Evolutionary conservation across 2,888 invertebrate genomes (phyloP).

Genomic region (Itoplectis maculator): DNA sequence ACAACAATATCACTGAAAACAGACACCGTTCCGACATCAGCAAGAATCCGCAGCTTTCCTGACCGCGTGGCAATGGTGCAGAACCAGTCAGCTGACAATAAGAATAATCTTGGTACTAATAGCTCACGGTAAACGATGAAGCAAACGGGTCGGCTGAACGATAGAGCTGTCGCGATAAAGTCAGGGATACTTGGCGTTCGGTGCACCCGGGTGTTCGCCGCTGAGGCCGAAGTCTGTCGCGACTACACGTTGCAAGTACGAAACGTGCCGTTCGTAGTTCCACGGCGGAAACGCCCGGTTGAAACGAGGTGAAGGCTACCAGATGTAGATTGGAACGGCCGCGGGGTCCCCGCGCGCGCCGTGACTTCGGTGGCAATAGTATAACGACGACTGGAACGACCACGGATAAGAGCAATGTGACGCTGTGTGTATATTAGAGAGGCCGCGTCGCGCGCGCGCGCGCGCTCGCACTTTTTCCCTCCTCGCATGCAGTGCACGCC

Average conservation of each 20-base stretch:
- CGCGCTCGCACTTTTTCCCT: slow-evolving; percentile 10
- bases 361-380: slow-evolving; percentile 61
- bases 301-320: slow-evolving; percentile 83
- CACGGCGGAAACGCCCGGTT: slow-evolving; percentile 81
- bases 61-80: slow-evolving; percentile 9
- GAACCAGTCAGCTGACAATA: slow-evolving; percentile 7
- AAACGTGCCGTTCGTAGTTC: slow-evolving; percentile 71
- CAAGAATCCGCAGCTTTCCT: neutral
- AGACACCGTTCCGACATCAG: neutral
- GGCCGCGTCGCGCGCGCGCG: no score
- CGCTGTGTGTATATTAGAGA: slow-evolving; percentile 48
- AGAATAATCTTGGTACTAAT: slow-evolving; percentile 14
- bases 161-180: slow-evolving; percentile 31
- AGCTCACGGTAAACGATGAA: neutral
- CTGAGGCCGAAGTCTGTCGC: slow-evolving; percentile 63
- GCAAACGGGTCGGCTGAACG: slow-evolving; percentile 14
- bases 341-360: slow-evolving; percentile 57
- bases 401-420: slow-evolving; percentile 50
- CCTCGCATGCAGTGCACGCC: slow-evolving; percentile 7
- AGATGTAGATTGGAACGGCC: slow-evolving; percentile 72
- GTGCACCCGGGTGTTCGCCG: slow-evolving; percentile 13
- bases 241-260: slow-evolving; percentile 53
- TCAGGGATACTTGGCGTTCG: slow-evolving; percentile 25
- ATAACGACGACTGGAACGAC: slow-evolving; percentile 57
- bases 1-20: neutral